Conservation (phyloP, 1,140 invertebrate genomes). For the Drusus annulatus region DNA sequence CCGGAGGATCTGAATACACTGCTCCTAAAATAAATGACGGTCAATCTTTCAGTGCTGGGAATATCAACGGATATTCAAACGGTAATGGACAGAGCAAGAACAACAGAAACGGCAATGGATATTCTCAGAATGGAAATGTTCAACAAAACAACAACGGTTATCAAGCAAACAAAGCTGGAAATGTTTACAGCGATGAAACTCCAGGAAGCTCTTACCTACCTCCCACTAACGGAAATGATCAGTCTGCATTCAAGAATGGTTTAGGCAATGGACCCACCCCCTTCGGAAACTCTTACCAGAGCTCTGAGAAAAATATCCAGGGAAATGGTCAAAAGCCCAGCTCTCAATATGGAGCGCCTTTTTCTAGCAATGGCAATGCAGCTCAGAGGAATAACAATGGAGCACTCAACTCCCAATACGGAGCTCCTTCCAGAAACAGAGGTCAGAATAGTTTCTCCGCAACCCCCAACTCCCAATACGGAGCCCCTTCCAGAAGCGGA, state of each 20-base stretch:
- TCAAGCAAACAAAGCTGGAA: background rate
- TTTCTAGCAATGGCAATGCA: conserved; percentile 5
- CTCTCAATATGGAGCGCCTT: conserved; percentile 10
- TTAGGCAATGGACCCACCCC: conserved; percentile 27
- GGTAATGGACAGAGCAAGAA: conserved; percentile 40
- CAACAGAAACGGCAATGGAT: conserved; percentile 37
- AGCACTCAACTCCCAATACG: conserved; percentile 24
- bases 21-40: no score
- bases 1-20: no score
- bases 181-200: background rate
- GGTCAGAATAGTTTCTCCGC: no score
- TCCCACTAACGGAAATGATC: background rate
- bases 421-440: conserved; percentile 7
- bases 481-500: no score
- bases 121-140: conserved; percentile 31
- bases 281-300: conserved; percentile 5
- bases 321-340: conserved; percentile 23
- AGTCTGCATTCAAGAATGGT: conserved; percentile 36
- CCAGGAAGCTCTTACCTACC: no score
- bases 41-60: background rate
- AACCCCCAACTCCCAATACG: no score
- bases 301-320: background rate
- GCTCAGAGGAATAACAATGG: conserved; percentile 1
- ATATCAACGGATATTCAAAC: background rate
- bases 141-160: background rate